Conservation (phyloP, 2,113 vertebrate species). For the Vimba vimba region DNA sequence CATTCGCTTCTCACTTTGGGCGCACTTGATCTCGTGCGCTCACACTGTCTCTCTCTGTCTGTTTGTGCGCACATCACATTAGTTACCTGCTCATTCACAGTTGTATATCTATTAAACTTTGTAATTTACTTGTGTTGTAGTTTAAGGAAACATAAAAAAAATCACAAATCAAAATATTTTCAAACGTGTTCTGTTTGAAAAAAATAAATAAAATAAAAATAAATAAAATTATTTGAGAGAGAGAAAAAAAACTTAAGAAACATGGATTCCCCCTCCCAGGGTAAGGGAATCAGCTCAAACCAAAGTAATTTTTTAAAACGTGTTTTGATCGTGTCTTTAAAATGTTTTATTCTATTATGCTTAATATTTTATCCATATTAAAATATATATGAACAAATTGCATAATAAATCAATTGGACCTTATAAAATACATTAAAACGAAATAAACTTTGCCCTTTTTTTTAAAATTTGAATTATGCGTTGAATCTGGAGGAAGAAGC, state of each 20-base stretch:
- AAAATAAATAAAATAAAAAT: no score
- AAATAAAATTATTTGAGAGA: neutral
- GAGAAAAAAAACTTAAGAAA: neutral
- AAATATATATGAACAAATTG: neutral
- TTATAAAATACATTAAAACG: neutral
- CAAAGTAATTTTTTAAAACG: neutral
- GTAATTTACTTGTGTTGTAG: no score
- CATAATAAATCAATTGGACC: neutral
- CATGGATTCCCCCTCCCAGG: neutral
- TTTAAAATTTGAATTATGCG: neutral
- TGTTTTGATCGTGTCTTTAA: neutral
- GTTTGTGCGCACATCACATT: neutral
- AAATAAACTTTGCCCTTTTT: neutral
- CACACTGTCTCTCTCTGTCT: neutral
- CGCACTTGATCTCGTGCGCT: no score
- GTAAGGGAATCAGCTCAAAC: neutral
- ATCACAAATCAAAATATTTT: neutral
- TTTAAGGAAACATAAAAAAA: neutral
- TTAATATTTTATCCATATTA: neutral
- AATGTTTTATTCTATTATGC: neutral
- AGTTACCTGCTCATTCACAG: neutral
- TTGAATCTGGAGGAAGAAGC: no score
- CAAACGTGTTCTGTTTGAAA: neutral
- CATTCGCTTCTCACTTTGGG: no score
- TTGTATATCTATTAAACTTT: no score